Percentiles rank a stretch among this genome's conserved stretches.
Conservation (phyloP, 2,888 invertebrate species). For the Gastracanthus pulcherrimus region DNA sequence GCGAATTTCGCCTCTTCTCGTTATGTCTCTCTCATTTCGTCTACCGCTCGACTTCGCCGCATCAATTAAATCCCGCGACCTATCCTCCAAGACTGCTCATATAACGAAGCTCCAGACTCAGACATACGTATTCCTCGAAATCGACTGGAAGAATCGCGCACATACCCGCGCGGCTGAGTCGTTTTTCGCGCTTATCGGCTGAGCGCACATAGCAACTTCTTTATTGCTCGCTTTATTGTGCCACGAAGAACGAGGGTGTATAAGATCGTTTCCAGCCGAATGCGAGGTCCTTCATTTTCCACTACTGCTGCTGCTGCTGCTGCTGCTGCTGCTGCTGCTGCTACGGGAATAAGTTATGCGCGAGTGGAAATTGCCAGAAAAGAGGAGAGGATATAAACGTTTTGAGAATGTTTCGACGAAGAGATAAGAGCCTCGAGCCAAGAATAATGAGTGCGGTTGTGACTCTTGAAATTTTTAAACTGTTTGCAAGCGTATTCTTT, state of each 20-base stretch:
- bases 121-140: neutral
- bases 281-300: neutral
- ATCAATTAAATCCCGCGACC: neutral
- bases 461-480: neutral
- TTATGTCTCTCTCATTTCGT: neutral
- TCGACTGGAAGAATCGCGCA: neutral
- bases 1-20: neutral
- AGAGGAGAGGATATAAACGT: neutral
- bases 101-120: too few relatives aligned
- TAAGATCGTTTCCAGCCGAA: too few relatives aligned
- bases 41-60: neutral
- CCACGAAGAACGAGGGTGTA: neutral
- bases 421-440: neutral
- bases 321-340: neutral
- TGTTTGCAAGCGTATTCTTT: too few relatives aligned
- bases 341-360: neutral
- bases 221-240: neutral
- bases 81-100: too few relatives aligned
- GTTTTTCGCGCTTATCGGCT: neutral
- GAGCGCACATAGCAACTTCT: neutral
- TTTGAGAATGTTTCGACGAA: neutral
- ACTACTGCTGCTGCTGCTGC: too few relatives aligned
- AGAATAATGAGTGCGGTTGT: neutral
- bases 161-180: neutral
- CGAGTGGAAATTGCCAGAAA: neutral